Percentiles rank a stretch among this genome's conserved stretches.
Conservation (phyloP, 1,140 invertebrate genomes). For the Drosophila yakuba region DNA sequence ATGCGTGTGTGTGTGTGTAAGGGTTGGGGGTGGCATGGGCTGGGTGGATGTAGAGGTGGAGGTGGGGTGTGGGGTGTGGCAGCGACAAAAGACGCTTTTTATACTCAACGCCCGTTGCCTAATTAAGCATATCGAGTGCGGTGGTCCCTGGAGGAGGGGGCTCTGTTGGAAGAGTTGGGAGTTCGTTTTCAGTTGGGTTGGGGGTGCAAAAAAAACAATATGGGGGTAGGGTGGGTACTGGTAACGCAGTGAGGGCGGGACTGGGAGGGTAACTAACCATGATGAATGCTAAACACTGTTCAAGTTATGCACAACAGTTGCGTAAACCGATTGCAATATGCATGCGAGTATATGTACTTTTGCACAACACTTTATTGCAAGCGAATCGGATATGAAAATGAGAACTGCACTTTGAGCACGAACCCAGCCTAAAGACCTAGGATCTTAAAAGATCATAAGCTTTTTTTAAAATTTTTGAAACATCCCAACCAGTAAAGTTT, state of each 20-base stretch:
- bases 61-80: slow-evolving; percentile 60
- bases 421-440: slow-evolving; percentile 2
- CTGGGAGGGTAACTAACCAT: background rate
- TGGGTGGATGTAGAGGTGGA: too few relatives aligned
- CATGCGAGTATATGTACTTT: background rate
- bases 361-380: slow-evolving; percentile 22
- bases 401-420: slow-evolving; percentile 32
- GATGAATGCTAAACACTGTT: slow-evolving; percentile 10
- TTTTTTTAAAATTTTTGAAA: too few relatives aligned
- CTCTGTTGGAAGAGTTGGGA: background rate
- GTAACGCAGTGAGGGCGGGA: background rate
- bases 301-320: slow-evolving; percentile 5
- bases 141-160: slow-evolving; percentile 9
- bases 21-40: background rate
- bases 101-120: slow-evolving; percentile 75
- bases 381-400: slow-evolving; percentile 28
- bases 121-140: slow-evolving; percentile 73
- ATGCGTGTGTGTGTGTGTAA: slow-evolving; percentile 8
- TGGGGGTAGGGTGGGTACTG: background rate
- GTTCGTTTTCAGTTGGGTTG: background rate
- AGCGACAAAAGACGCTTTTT: slow-evolving; percentile 77
- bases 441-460: too few relatives aligned
- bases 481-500: too few relatives aligned
- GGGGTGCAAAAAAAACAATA: background rate
- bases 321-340: slow-evolving; percentile 16